Percentiles rank a stretch among this genome's conserved stretches.
Evolutionary conservation across 2,888 invertebrate genomes (phyloP).

Genomic region (Caenorhabditis auriculariae): DNA sequence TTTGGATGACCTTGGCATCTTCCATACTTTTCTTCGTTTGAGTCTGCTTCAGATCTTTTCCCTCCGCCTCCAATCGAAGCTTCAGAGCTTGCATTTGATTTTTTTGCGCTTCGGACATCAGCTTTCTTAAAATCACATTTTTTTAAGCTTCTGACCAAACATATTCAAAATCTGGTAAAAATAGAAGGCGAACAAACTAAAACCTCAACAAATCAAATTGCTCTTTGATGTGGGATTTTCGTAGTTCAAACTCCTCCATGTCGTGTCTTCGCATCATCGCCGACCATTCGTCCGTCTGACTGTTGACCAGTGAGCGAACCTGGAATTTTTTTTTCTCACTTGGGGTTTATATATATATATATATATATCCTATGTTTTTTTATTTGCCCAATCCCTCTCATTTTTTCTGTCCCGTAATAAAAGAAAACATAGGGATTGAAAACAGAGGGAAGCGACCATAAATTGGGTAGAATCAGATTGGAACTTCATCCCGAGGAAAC

Average conservation of each 20-base stretch:
- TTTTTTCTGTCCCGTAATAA: too few relatives aligned
- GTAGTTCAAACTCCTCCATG: constrained; percentile 75
- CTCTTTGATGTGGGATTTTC: constrained; percentile 73
- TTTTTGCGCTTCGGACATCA: constrained; percentile 81
- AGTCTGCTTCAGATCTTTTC: constrained; percentile 89
- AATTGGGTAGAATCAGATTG: too few relatives aligned
- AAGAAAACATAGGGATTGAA: too few relatives aligned
- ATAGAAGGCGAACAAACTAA: too few relatives aligned
- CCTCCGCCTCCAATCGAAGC: constrained; percentile 70
- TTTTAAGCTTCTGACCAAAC: too few relatives aligned
- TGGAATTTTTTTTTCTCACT: too few relatives aligned
- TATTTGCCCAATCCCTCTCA: too few relatives aligned
- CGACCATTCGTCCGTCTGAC: constrained; percentile 92
- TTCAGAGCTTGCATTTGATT: constrained; percentile 63
- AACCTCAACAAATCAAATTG: constrained; percentile 70
- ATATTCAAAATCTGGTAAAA: not conserved
- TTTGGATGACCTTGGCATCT: constrained; percentile 85
- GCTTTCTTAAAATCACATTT: constrained; percentile 67
- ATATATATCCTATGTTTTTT: too few relatives aligned
- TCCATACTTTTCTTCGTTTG: constrained; percentile 97
- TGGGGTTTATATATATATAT: too few relatives aligned
- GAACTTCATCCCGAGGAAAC: too few relatives aligned
- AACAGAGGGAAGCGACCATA: too few relatives aligned
- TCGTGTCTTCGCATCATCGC: constrained; percentile 80
- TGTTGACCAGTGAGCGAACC: constrained; percentile 75